These are phyloP conservation scores for Penaeus monodon DNA, from an alignment of 2,888 invertebrate species.

Conservation along the genomic window DNA sequence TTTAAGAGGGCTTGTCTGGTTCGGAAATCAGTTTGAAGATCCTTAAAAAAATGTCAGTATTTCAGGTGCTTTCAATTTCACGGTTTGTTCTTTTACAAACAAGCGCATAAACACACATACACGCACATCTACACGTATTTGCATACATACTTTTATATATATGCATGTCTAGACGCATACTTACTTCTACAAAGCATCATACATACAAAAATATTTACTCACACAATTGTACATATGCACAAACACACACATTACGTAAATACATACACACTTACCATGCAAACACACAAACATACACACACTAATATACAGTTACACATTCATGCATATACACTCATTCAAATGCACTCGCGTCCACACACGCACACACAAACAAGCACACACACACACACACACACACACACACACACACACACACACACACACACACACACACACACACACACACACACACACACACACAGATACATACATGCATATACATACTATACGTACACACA, in stretches of 20 bases:
- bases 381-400: neutral
- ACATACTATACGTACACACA: slow-evolving; percentile 4
- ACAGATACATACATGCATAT: neutral
- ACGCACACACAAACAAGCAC: neutral
- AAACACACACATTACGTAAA: neutral
- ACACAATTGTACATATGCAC: too few relatives aligned
- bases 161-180: neutral
- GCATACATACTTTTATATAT: neutral
- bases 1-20: too few relatives aligned
- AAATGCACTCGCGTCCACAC: too few relatives aligned
- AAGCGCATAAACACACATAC: too few relatives aligned
- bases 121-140: too few relatives aligned
- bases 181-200: too few relatives aligned
- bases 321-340: neutral
- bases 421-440: neutral
- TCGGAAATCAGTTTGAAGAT: too few relatives aligned
- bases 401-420: neutral
- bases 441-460: neutral
- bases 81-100: too few relatives aligned
- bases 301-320: neutral
- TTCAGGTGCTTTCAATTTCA: too few relatives aligned
- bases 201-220: too few relatives aligned
- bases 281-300: neutral
- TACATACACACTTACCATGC: neutral
- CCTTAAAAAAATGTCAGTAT: too few relatives aligned